Evolutionary conservation across 2,888 invertebrate species (phyloP), one percentile per base, ranked within the genome.

Genomic region (Druceiella hillmani): DNA sequence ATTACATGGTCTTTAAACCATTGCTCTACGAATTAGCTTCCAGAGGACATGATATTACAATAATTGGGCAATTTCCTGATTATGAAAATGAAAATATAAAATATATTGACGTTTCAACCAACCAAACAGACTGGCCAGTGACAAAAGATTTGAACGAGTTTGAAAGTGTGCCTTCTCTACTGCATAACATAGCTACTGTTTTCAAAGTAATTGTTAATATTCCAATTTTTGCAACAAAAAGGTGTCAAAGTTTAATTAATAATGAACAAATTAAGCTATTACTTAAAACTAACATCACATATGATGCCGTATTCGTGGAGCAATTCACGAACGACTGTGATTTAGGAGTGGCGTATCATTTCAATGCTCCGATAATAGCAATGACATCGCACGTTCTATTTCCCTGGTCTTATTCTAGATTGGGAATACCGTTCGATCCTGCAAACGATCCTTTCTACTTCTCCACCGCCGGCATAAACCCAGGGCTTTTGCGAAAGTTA

Each of bases 31-130:
- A 72, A 42, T 53, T 83, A 29, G 75, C 76, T 0, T 52, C 53
- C 10, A 64, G 69, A 6, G 82, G 81, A 1, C 81, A 83, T 47
- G 62, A 74, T 4, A 58, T 83, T 0, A 80, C 80, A 1, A 77
- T 81, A 6, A 62, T 81, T 4, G 78, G 78, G 7, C 73, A 75
- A 52, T 81, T 74, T 45, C 75, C 77, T 1, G 60, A 64, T 34
- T 53, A 59, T 6, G 52, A n/a, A n/a, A n/a, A 65, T 0, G 41
- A 58, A 4, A 76, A 74, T 51, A 76, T 80, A 49, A 66, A 65
- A 29, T 76, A 79, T 45, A 58, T 82, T 12, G 58, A 70, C 36
- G 50, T 80, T 20, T 44, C 52, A 10, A 51, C 57, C 16, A n/a
- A 49, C 30, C 2, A 45, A 17, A 14, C 36, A 3, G 5, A 13